phyloP scores from a whole-genome alignment of 2,113 vertebrate genomes.

The Heterochromis multidens region DNA sequence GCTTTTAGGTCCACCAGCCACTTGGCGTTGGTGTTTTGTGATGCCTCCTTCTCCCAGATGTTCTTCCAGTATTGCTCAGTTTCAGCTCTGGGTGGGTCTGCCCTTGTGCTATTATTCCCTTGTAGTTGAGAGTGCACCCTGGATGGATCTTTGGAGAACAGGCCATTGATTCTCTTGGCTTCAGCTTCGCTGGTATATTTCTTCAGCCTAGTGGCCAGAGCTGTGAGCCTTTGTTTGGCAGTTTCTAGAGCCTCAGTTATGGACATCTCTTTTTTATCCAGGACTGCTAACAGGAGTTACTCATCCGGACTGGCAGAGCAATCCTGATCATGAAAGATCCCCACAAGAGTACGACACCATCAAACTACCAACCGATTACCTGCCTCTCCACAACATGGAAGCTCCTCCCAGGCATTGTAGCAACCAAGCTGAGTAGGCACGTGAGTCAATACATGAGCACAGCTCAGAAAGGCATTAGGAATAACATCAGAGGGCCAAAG shows the following conservation, averaged over 20 bases:
- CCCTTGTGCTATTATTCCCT: not conserved
- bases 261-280: not conserved
- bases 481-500: not conserved
- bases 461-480: not conserved
- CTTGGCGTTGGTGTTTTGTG: not conserved
- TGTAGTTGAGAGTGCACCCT: not conserved
- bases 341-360: not conserved
- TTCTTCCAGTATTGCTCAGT: no score
- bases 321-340: not conserved
- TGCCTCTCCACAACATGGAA: not conserved
- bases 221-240: not conserved
- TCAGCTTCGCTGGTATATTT: not conserved
- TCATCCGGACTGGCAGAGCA: not conserved
- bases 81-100: not conserved
- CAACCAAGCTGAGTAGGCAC: not conserved
- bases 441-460: not conserved
- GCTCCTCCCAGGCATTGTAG: not conserved
- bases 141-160: not conserved
- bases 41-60: not conserved
- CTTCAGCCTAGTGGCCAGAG: not conserved
- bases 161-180: not conserved
- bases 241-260: not conserved
- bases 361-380: not conserved
- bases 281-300: not conserved
- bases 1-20: not conserved